Evolutionary conservation across 2,888 invertebrate species (phyloP).

Genomic region (Lepetodrilus schrolli): DNA sequence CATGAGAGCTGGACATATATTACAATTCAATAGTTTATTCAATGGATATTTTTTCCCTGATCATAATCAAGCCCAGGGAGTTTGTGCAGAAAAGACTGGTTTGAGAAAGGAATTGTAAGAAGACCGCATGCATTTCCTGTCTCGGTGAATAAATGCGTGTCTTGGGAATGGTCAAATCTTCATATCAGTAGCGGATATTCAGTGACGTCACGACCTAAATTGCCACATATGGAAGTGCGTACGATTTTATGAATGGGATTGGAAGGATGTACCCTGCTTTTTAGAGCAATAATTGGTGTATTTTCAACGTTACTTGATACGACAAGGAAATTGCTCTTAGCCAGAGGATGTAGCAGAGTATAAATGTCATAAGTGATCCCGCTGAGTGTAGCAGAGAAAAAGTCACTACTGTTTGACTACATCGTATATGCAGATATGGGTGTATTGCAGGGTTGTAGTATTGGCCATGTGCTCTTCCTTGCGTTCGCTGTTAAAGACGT

Average conservation of each 20-base stretch:
- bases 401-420: neutral
- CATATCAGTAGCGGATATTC: neutral
- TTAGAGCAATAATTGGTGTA: slow-evolving; percentile 11
- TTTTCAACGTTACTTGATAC: slow-evolving; percentile 23
- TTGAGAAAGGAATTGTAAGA: no score
- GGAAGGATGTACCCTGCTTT: slow-evolving; percentile 9
- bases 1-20: no score
- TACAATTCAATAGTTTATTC: neutral
- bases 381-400: neutral
- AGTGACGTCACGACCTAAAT: neutral
- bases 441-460: neutral
- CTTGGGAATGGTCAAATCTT: neutral
- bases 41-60: neutral
- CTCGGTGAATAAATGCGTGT: neutral
- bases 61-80: neutral
- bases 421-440: neutral
- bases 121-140: neutral
- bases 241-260: slow-evolving; percentile 20
- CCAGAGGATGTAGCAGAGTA: neutral
- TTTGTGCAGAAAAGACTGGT: no score
- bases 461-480: neutral
- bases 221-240: slow-evolving; percentile 17
- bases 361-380: slow-evolving; percentile 4
- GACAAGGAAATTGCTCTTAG: slow-evolving; percentile 1
- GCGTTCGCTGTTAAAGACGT: neutral